Evolutionary conservation across 2,888 invertebrate species (phyloP), one percentile per base, ranked within the genome.

Genomic region (Liodrosophila aerea): DNA sequence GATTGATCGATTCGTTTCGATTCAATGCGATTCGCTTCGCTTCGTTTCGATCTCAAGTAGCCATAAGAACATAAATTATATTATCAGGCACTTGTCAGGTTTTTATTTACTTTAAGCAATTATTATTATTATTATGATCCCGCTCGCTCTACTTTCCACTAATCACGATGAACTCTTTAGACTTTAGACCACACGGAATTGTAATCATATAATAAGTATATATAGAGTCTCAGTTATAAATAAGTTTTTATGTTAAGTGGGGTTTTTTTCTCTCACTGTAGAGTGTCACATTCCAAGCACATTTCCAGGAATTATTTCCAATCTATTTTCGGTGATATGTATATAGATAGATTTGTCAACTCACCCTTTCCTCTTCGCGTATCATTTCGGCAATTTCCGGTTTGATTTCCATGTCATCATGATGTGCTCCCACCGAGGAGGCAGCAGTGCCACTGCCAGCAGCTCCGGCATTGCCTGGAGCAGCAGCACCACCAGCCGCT

Each of bases 341-440:
- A n/a, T 33, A 1, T n/a, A 12, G 1, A 9, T 29, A 41, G 27
- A 1, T 9, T 31, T 7, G n/a, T 27, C 0, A 36, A 95, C 96
- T 96, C 90, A 97, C 97, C 95, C 97, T 92, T 92, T 97, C 97
- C 92, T 97, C 97, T 92, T 97, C 97, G 90, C 96, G 95, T 89
- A 97, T 97, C 96, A 97, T 96, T 92, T 97, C 97, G 56, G 96
- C 96, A 91, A 97, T 97, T 91, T 96, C 97, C 46, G 97, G 97
- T 85, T 96, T 95, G 91, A 97, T 96, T 92, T 97, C 97, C 91
- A 96, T 93, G 90, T 97, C 97, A 85, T 97, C 96, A 59, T 91
- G 91, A 90, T 92, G 92, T 77, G 91, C 87, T 0, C 76, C 75
- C 47, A 75, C 61, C 0, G 76, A 60, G 7, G 78, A 73, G 30